Conservation (phyloP, 1,140 invertebrate species). For the Proales similis region DNA sequence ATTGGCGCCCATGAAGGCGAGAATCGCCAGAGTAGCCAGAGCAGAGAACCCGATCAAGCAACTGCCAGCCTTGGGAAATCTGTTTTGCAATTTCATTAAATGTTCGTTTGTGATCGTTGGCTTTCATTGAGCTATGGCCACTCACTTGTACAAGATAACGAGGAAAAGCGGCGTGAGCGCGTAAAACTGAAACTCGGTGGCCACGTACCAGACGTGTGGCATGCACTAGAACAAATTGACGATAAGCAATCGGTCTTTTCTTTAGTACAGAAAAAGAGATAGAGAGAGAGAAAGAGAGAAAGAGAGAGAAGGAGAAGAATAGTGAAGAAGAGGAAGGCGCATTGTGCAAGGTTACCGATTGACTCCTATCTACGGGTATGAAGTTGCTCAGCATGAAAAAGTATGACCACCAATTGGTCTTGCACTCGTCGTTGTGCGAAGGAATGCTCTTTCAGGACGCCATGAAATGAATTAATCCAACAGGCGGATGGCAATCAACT, state of each 20-base stretch:
- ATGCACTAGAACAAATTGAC: too few relatives aligned
- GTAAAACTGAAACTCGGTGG: slow-evolving; percentile 73
- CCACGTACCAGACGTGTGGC: slow-evolving; percentile 67
- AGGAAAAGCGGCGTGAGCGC: slow-evolving; percentile 40
- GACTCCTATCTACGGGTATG: slow-evolving; percentile 55
- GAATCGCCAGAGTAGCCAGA: slow-evolving; percentile 18
- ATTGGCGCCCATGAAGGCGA: slow-evolving; percentile 32
- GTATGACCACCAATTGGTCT: slow-evolving; percentile 72
- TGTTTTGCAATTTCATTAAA: too few relatives aligned
- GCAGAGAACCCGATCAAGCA: not conserved
- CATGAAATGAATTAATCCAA: not conserved
- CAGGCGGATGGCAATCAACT: not conserved
- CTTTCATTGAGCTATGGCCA: too few relatives aligned
- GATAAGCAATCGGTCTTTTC: too few relatives aligned
- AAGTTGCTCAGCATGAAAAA: slow-evolving; percentile 78
- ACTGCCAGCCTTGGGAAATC: slow-evolving; percentile 32
- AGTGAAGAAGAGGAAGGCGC: too few relatives aligned
- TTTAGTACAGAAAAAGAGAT: too few relatives aligned
- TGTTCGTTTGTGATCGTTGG: too few relatives aligned
- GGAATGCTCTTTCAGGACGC: slow-evolving; percentile 35
- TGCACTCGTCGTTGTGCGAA: slow-evolving; percentile 54
- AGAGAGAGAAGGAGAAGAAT: too few relatives aligned
- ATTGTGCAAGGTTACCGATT: not conserved
- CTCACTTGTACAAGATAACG: slow-evolving; percentile 36
- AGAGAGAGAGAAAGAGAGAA: too few relatives aligned